Conservation (phyloP, 2,888 invertebrate genomes). For the Emmelina monodactyla region DNA sequence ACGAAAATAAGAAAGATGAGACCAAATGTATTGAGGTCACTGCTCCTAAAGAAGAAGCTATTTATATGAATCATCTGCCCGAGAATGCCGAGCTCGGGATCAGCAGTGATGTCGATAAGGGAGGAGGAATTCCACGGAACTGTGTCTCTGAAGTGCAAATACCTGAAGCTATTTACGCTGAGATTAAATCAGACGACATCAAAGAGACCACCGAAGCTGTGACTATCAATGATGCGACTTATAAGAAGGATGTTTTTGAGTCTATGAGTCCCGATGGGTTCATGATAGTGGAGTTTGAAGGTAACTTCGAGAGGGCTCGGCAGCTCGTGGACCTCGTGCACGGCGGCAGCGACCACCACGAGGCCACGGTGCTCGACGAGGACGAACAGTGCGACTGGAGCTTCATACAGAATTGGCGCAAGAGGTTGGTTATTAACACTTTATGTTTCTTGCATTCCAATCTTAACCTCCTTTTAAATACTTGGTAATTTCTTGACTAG, state of each 20-base stretch:
- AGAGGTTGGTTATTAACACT: constrained; percentile 62
- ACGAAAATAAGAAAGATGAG: constrained; percentile 51
- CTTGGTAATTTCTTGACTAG: too few species aligned
- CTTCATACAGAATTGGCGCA: constrained; percentile 77
- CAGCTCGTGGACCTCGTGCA: constrained; percentile 68
- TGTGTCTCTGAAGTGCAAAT: constrained; percentile 42
- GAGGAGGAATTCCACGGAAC: constrained; percentile 29
- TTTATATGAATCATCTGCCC: constrained; percentile 49
- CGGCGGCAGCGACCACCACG: constrained; percentile 45
- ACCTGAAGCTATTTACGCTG: constrained; percentile 53
- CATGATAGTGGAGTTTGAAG: constrained; percentile 69
- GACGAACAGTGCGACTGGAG: constrained; percentile 74
- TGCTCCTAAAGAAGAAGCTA: constrained; percentile 40
- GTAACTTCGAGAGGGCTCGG: constrained; percentile 66
- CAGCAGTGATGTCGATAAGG: constrained; percentile 38
- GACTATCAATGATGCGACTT: constrained; percentile 46
- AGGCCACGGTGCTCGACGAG: constrained; percentile 51
- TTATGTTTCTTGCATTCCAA: too few species aligned
- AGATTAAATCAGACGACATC: constrained; percentile 35
- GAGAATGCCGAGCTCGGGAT: constrained; percentile 39
- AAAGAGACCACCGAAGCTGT: constrained; percentile 28
- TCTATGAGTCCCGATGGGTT: constrained; percentile 61
- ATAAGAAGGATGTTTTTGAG: constrained; percentile 47
- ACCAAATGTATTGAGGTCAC: constrained; percentile 26
- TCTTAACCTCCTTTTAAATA: too few species aligned